Evolutionary conservation across 2,888 invertebrate species (phyloP).

Genomic region (Orthosia gracilis): DNA sequence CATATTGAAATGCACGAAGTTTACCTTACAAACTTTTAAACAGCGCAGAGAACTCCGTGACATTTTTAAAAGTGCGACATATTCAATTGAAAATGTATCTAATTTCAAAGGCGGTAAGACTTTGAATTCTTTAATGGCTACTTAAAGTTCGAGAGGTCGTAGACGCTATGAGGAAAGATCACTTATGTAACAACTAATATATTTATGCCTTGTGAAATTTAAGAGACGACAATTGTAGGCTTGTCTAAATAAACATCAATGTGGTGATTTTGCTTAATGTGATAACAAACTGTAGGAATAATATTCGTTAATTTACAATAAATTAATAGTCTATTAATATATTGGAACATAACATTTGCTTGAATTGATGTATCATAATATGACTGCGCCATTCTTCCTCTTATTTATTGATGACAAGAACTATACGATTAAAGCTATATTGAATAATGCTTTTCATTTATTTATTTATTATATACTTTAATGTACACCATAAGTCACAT

Average conservation of each 20-base stretch:
- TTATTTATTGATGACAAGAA: not conserved
- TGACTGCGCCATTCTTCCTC: not conserved
- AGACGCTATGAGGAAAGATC: constrained; percentile 59
- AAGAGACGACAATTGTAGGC: constrained; percentile 28
- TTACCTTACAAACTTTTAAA: constrained; percentile 51
- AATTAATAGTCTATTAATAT: not conserved
- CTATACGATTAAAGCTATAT: not conserved
- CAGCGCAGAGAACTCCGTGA: constrained; percentile 35
- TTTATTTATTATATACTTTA: no score
- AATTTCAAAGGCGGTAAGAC: constrained; percentile 23
- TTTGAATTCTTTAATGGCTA: constrained; percentile 41
- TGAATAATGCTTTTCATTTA: no score
- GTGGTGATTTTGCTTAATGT: constrained; percentile 6
- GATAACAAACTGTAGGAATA: not conserved
- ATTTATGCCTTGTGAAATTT: constrained; percentile 51
- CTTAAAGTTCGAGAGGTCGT: constrained; percentile 63
- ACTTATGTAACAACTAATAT: constrained; percentile 58
- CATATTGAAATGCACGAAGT: constrained; percentile 44
- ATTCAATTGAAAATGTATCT: constrained; percentile 38
- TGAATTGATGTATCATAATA: not conserved
- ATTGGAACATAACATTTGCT: not conserved
- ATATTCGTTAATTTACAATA: no score
- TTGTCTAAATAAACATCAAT: constrained; percentile 19
- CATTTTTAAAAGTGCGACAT: constrained; percentile 47
- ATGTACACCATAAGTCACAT: no score